A percentile compares a stretch with the other conserved stretches of the same genome.
Conservation (phyloP, 2,797 vertebrate genomes). For the Sebastolobus alascanus region DNA sequence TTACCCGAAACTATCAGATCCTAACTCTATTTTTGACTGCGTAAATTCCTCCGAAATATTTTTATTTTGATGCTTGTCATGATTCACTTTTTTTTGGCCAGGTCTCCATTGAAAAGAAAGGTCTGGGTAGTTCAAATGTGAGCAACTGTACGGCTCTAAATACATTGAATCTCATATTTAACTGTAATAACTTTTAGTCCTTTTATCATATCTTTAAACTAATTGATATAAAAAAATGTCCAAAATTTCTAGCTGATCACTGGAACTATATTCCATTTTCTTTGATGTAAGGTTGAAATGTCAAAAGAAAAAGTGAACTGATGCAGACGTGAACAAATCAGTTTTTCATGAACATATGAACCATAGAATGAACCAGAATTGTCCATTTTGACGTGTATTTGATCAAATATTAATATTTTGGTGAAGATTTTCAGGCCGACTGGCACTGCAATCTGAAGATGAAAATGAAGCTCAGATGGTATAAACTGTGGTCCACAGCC, state of each 20-base stretch:
- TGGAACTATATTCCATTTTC: not conserved
- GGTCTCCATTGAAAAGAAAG: not conserved
- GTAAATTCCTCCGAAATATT: no score
- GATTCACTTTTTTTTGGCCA: not conserved
- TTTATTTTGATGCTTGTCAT: not conserved
- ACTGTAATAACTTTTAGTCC: not conserved
- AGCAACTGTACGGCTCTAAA: not conserved
- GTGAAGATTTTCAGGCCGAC: not conserved
- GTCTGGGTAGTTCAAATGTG: not conserved
- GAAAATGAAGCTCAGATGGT: not conserved
- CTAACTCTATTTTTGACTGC: not conserved
- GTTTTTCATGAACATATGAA: not conserved
- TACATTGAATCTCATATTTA: not conserved
- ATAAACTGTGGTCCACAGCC: constrained; percentile 6
- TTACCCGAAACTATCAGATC: not conserved
- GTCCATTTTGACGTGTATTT: not conserved
- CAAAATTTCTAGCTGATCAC: not conserved
- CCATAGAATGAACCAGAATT: not conserved
- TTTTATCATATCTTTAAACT: not conserved
- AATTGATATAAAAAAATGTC: not conserved
- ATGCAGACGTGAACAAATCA: not conserved
- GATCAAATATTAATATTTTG: not conserved
- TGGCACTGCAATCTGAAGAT: not conserved
- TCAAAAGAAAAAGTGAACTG: not conserved
- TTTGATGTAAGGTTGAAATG: not conserved